Evolutionary conservation across 2,888 invertebrate genomes (phyloP).

Genomic region (Aspidiotus rigidus): DNA sequence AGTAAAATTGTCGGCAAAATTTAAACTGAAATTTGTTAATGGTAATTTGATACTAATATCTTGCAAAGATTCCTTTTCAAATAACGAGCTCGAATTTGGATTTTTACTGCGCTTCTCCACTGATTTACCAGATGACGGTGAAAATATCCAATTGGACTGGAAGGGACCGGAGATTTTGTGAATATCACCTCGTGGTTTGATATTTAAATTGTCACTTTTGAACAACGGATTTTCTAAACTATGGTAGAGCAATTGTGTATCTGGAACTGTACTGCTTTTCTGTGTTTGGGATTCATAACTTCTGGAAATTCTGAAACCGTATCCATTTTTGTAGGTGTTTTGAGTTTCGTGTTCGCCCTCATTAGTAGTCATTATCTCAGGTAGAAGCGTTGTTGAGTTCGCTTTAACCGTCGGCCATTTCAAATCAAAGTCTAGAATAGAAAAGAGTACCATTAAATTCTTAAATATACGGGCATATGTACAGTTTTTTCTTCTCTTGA

Average conservation of each 20-base stretch:
- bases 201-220: constrained; percentile 21
- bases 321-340: not conserved
- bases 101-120: not conserved
- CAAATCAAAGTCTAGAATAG: not conserved
- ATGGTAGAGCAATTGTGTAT: constrained; percentile 19
- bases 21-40: not conserved
- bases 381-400: not conserved
- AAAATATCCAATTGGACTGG: constrained; percentile 28
- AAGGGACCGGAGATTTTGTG: constrained; percentile 24
- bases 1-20: not conserved
- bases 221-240: constrained; percentile 22
- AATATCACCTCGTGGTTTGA: constrained; percentile 16
- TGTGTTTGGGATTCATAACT: not conserved
- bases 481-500: too few relatives aligned
- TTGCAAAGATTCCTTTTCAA: too few relatives aligned
- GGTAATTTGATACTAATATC: not conserved
- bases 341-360: not conserved
- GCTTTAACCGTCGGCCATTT: not conserved
- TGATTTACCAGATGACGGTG: not conserved
- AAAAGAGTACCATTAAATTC: not conserved
- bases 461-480: too few relatives aligned
- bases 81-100: too few relatives aligned
- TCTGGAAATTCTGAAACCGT: not conserved
- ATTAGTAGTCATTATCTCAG: not conserved
- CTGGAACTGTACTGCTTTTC: constrained; percentile 2